Percentiles rank a stretch among this genome's conserved stretches.
phyloP scores from a whole-genome alignment of 2,888 invertebrate species.

The Bembecia ichneumoniformis region DNA sequence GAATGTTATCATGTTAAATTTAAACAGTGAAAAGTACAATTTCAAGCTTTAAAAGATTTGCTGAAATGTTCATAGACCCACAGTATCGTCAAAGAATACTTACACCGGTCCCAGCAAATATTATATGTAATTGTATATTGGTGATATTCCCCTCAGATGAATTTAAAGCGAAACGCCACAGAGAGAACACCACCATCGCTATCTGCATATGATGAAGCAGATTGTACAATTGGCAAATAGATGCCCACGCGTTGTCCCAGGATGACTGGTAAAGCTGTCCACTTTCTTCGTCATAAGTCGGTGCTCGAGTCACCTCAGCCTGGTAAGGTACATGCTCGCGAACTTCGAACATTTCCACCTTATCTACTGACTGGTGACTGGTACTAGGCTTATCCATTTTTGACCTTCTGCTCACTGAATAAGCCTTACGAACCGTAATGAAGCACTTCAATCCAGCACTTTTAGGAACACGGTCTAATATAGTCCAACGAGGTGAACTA shows the following conservation, averaged over 20 bases:
- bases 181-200: constrained; percentile 55
- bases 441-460: constrained; percentile 4
- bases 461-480: constrained; percentile 24
- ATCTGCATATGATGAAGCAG: constrained; percentile 60
- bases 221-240: constrained; percentile 58
- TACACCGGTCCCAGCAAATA: constrained; percentile 66
- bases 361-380: constrained; percentile 41
- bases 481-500: constrained; percentile 25
- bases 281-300: constrained; percentile 57
- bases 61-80: too few relatives aligned
- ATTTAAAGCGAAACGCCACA: constrained; percentile 59
- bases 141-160: constrained; percentile 51
- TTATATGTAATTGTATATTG: constrained; percentile 59
- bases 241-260: constrained; percentile 56
- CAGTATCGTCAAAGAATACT: constrained; percentile 20
- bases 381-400: constrained; percentile 62
- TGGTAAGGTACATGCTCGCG: constrained; percentile 63
- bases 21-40: too few relatives aligned
- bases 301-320: constrained; percentile 53
- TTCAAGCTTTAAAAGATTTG: too few relatives aligned
- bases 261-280: constrained; percentile 37
- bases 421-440: constrained; percentile 30
- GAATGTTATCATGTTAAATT: too few relatives aligned
- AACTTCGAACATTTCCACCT: constrained; percentile 59
- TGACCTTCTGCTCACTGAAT: constrained; percentile 19